A percentile compares a stretch with the other conserved stretches of the same genome.
Evolutionary conservation across 2,797 vertebrate species (phyloP).

Genomic region (Lophotriccus pileatus): DNA sequence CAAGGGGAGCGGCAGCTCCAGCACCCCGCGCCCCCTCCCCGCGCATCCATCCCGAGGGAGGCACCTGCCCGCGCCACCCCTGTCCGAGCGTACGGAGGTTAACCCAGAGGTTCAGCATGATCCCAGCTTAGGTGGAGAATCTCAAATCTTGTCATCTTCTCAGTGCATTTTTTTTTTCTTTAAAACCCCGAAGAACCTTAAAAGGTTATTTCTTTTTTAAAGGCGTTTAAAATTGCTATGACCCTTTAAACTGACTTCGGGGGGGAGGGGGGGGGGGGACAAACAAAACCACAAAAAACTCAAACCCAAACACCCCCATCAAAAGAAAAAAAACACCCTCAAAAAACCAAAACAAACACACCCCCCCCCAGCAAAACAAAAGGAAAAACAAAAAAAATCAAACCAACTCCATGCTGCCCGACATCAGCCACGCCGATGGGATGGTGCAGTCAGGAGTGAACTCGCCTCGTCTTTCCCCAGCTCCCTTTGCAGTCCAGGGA

Average conservation of each 20-base stretch:
- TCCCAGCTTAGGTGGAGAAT: background rate
- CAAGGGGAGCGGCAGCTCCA: background rate
- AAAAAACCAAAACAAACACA: no score
- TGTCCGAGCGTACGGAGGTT: background rate
- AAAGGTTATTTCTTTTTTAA: background rate
- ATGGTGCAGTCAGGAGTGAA: background rate
- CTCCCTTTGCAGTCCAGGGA: background rate
- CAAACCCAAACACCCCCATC: no score
- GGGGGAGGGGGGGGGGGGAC: no score
- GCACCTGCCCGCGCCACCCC: background rate
- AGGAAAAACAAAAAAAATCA: no score
- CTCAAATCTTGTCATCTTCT: background rate
- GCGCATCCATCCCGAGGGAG: rapidly evolving
- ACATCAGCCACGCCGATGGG: rapidly evolving
- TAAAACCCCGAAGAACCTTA: background rate
- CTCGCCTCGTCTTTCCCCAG: background rate
- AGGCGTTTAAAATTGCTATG: background rate
- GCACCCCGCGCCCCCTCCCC: background rate
- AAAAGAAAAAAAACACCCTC: no score
- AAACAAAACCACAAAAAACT: no score
- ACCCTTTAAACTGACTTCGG: background rate
- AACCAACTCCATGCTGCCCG: background rate
- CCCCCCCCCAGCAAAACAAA: no score
- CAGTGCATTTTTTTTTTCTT: background rate
- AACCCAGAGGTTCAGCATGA: no score